These are phyloP conservation scores for Rhea americana DNA, from an alignment of 2,113 vertebrate species.

Conservation along the genomic window DNA sequence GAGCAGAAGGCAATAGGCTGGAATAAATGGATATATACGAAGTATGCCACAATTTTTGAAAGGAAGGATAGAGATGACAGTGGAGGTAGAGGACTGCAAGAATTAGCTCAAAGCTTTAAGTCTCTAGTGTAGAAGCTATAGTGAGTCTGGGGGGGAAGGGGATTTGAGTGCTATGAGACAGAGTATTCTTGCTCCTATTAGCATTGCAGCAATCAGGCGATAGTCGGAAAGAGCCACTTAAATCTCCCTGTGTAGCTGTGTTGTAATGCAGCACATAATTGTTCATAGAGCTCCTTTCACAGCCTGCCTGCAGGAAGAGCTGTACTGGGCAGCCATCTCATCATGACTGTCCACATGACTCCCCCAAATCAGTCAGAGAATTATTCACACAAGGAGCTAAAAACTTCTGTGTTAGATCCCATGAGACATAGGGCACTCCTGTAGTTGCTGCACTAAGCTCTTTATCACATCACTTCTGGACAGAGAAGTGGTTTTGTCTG, in stretches of 20 bases:
- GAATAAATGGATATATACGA: background rate
- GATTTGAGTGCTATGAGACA: background rate
- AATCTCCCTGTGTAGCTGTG: constrained; percentile 14
- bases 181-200: background rate
- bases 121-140: background rate
- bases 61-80: background rate
- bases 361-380: background rate
- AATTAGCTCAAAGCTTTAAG: background rate
- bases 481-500: background rate
- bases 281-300: background rate
- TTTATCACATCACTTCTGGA: background rate
- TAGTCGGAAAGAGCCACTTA: constrained; percentile 23
- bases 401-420: background rate
- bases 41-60: background rate
- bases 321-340: background rate
- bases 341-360: accelerated
- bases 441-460: accelerated
- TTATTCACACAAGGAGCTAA: background rate
- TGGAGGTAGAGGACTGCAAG: background rate
- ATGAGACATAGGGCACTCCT: accelerated
- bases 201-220: constrained; percentile 14
- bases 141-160: background rate
- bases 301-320: background rate
- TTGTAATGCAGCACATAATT: constrained; percentile 21
- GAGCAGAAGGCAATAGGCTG: background rate